A percentile compares a stretch with the other conserved stretches of the same genome.
Conservation (phyloP, 2,797 vertebrate genomes). For the Glyptemys insculpta region DNA sequence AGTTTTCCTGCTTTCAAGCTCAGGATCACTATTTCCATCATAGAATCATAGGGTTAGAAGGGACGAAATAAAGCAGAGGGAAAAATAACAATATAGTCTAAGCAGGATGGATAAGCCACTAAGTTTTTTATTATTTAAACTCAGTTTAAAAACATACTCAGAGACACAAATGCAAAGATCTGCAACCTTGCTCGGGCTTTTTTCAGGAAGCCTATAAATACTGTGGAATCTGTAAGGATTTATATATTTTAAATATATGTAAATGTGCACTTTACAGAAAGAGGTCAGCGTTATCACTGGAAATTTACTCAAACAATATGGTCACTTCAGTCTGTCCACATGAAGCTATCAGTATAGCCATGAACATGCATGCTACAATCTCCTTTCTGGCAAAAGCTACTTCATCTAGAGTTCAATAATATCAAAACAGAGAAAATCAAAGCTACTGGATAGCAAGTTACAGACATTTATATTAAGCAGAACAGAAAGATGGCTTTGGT, state of each 20-base stretch:
- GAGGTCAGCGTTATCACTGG: slow-evolving; percentile 55
- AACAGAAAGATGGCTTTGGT: not conserved
- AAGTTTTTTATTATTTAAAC: slow-evolving; percentile 67
- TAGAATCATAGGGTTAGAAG: not conserved
- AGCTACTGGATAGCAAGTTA: not conserved
- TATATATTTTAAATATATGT: slow-evolving; percentile 64
- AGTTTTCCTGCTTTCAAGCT: slow-evolving; percentile 68
- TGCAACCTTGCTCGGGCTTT: slow-evolving; percentile 57
- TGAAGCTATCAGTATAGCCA: not conserved
- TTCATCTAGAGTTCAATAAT: slow-evolving; percentile 18
- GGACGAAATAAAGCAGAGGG: slow-evolving; percentile 66
- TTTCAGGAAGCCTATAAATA: slow-evolving; percentile 48
- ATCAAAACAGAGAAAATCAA: not conserved
- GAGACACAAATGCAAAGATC: slow-evolving; percentile 51
- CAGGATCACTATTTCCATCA: slow-evolving; percentile 70
- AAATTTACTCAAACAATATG: slow-evolving; percentile 53
- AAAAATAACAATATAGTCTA: slow-evolving; percentile 65
- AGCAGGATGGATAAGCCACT: slow-evolving; percentile 70
- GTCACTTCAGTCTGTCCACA: slow-evolving; percentile 15
- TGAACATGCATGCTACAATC: not conserved
- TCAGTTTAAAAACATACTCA: slow-evolving; percentile 53
- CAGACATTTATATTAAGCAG: not conserved
- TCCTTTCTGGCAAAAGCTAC: not conserved
- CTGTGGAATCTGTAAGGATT: slow-evolving; percentile 55
- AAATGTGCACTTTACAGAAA: slow-evolving; percentile 64